Conservation (phyloP, 2,797 vertebrate species). For the Molossus molossus region DNA sequence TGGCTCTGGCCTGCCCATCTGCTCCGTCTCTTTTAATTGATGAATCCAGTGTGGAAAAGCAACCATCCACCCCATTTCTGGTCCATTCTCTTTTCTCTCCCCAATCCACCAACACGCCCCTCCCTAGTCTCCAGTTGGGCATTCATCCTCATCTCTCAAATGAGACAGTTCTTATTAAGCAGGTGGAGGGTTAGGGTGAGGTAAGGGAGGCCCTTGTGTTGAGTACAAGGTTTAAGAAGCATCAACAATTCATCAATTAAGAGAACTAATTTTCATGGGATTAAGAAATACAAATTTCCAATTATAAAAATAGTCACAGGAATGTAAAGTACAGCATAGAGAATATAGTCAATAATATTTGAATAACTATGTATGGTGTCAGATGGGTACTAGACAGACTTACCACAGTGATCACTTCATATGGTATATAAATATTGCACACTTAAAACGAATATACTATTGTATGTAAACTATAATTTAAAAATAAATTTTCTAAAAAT, state of each 20-base stretch:
- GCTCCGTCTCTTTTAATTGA: neutral
- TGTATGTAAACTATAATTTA: neutral
- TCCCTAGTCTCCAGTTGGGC: neutral
- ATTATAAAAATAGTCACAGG: neutral
- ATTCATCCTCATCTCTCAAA: neutral
- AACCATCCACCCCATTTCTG: neutral
- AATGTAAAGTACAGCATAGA: neutral
- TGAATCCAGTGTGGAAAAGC: neutral
- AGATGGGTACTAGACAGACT: neutral
- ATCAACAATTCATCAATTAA: neutral
- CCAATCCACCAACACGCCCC: neutral
- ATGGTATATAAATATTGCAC: neutral
- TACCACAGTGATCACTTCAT: neutral
- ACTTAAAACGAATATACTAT: neutral
- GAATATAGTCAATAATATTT: neutral
- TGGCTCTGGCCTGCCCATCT: neutral
- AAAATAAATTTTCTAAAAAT: neutral
- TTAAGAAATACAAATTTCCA: neutral
- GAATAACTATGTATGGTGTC: neutral
- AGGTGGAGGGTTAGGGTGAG: neutral
- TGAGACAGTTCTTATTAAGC: neutral
- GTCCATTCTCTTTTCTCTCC: neutral
- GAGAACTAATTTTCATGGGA: neutral
- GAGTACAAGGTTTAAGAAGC: neutral
- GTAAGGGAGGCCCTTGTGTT: neutral